Conservation (phyloP, 2,113 vertebrate genomes). For the Plecotus auritus region DNA sequence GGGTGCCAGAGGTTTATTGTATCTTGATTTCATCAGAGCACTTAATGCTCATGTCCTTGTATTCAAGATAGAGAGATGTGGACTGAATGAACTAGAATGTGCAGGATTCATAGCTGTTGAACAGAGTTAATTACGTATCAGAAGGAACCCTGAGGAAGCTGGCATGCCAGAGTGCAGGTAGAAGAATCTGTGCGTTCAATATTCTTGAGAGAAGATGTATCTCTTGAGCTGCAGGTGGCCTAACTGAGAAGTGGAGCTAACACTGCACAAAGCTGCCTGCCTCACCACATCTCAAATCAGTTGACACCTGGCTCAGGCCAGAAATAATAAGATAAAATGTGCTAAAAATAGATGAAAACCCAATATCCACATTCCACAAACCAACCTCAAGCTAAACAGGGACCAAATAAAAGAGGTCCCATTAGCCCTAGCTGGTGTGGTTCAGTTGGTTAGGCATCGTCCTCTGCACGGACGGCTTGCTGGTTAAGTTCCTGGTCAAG, state of each 20-base stretch:
- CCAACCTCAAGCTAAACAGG: neutral
- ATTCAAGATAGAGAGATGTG: neutral
- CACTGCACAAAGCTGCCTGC: neutral
- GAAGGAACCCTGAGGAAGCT: neutral
- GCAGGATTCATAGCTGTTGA: neutral
- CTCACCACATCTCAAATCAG: neutral
- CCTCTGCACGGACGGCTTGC: neutral
- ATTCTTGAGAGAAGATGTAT: neutral
- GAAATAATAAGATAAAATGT: neutral
- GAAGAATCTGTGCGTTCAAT: neutral
- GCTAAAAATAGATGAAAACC: neutral
- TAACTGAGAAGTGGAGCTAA: neutral
- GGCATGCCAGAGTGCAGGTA: neutral
- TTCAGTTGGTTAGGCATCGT: neutral
- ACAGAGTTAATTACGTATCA: neutral
- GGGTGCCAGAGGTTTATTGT: neutral
- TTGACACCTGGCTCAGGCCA: neutral
- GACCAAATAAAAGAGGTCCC: neutral
- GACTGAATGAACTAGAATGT: neutral
- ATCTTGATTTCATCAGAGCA: neutral
- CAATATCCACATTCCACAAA: neutral
- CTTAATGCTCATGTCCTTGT: neutral
- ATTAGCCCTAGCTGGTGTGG: neutral
- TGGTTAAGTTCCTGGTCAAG: neutral
- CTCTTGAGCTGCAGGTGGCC: neutral